Base-by-base conservation (phyloP, 2,797 vertebrate genomes). In the Syngnathus rostellatus region DNA sequence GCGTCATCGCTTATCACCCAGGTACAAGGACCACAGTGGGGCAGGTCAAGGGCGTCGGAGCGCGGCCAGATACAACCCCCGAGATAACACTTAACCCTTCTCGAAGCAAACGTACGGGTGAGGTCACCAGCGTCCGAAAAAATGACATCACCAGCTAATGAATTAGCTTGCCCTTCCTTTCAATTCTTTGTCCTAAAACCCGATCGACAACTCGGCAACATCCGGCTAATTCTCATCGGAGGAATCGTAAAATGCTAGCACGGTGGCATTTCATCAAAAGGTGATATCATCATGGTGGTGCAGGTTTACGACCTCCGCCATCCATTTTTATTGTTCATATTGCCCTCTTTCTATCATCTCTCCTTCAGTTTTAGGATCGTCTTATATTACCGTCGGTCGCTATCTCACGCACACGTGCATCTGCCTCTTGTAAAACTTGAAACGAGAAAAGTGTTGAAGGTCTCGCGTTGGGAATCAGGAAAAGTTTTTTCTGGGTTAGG, bases 1-100 rank as follows among this genome's bases (percentile, higher is more conserved):
- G 78, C 46, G 72, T 87, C 81, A 85, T 77, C 67, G 68, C 81
- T 87, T 84, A 86, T 89, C 86, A 73, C 75, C 74, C 82, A 81
- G 81, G 77, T 81, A 80, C 81, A 81, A 75, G 73, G 76, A 77
- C 81, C 76, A 75, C 62, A 70, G 76, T 58, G 72, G 76, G 71
- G 71, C 77, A 85, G 3, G 77, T 81, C 82, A 83, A 86, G 83
- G 81, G 83, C 73, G 74, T 79, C 84, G 6, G 77, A 77, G 81
- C 72, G 82, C 68, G 82, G 83, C 78, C 72, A 80, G 81, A 86
- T 87, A 78, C 78, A 80, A 72, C 74, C 71, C 70, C 75, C 69
- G 11, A 74, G 81, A 87, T 89, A 83, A 89, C 78, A 69, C 74
- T 76, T 79, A 78, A 79, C 83, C 79, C 75, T 72, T 74, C 74